Evolutionary conservation across 1,140 invertebrate genomes (phyloP).

Genomic region (Drosophila yakuba): DNA sequence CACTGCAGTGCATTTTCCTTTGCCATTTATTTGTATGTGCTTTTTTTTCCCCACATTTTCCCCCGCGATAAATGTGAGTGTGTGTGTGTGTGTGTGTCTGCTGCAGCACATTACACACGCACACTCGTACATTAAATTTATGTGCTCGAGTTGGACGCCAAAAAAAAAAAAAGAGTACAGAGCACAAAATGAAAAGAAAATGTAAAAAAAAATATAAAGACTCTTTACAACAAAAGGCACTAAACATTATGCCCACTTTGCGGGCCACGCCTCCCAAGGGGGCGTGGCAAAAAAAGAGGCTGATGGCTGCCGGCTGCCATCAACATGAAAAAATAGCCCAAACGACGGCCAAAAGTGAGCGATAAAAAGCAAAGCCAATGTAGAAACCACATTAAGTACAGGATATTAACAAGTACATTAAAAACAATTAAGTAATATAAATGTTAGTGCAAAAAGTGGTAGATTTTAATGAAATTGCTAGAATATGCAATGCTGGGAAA

Average conservation of each 20-base stretch:
- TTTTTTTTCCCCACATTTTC: not conserved
- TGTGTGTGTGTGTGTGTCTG: conserved; percentile 42
- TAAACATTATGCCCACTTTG: conserved; percentile 74
- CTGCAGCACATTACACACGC: conserved; percentile 67
- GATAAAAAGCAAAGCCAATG: conserved; percentile 30
- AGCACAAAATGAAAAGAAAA: conserved; percentile 33
- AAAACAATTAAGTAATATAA: not conserved
- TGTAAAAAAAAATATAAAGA: conserved; percentile 46
- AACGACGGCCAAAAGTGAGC: conserved; percentile 23
- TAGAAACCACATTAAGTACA: conserved; percentile 3
- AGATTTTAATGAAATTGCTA: not conserved
- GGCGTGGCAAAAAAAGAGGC: conserved; percentile 16
- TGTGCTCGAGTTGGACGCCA: conserved; percentile 44
- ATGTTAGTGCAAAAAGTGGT: not conserved
- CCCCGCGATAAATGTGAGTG: not conserved
- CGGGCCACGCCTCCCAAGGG: conserved; percentile 34
- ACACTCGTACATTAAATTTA: conserved; percentile 73
- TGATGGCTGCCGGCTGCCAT: conserved; percentile 7
- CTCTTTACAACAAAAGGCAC: conserved; percentile 79
- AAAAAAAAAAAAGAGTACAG: conserved; percentile 16
- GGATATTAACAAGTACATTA: not conserved
- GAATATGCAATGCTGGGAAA: not conserved
- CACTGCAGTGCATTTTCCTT: conserved; percentile 44
- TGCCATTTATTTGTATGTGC: conserved; percentile 15
- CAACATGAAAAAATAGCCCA: conserved; percentile 22